These are phyloP conservation scores for Agriotes lineatus DNA, from an alignment of 2,888 invertebrate genomes.

Conservation along the genomic window DNA sequence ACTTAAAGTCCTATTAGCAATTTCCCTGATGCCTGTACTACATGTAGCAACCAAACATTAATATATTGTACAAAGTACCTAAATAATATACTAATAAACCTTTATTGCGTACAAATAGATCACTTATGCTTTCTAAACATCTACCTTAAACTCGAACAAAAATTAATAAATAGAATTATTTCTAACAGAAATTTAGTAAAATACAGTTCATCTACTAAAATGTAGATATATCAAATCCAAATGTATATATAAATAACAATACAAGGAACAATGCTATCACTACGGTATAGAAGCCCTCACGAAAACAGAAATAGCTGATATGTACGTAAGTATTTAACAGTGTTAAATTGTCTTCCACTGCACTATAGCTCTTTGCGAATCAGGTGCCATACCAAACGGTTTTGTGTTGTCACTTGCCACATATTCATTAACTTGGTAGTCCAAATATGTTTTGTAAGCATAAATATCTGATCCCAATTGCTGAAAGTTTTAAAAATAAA, in stretches of 20 bases:
- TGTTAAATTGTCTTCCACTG: constrained; percentile 75
- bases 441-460: constrained; percentile 80
- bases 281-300: neutral
- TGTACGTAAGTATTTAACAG: neutral
- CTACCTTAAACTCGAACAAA: too few species aligned
- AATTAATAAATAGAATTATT: too few species aligned
- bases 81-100: too few species aligned
- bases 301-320: neutral
- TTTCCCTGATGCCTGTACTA: too few species aligned
- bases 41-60: too few species aligned
- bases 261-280: neutral
- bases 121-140: too few species aligned
- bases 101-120: too few species aligned
- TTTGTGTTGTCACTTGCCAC: constrained; percentile 77
- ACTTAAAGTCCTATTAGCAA: too few species aligned
- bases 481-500: constrained; percentile 66
- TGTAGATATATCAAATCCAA: constrained; percentile 5
- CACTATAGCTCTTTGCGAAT: constrained; percentile 81
- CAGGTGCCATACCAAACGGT: constrained; percentile 82
- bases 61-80: too few species aligned
- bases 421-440: constrained; percentile 87
- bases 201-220: constrained; percentile 32
- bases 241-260: neutral
- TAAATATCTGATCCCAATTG: constrained; percentile 86
- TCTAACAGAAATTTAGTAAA: too few species aligned